Conservation (phyloP, 2,113 vertebrate genomes). For the Gila orcuttii region DNA sequence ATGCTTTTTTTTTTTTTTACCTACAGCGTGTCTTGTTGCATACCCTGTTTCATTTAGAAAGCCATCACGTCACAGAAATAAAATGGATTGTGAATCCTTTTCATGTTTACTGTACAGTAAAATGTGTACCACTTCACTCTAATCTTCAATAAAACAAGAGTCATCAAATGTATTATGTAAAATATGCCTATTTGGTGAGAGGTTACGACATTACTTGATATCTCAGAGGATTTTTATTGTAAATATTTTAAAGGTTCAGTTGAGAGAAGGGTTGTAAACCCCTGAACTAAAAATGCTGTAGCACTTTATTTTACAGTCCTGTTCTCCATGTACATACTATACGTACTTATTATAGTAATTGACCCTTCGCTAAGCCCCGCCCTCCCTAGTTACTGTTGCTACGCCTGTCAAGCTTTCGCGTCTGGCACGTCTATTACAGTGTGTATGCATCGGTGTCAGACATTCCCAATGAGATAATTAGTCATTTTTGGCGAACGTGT, state of each 20-base stretch:
- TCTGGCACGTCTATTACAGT: too few species aligned
- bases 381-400: too few species aligned
- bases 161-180: constrained; percentile 8
- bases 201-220: background rate
- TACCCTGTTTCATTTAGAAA: background rate
- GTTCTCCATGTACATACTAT: too few species aligned
- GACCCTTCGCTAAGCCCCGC: too few species aligned
- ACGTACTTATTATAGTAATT: too few species aligned
- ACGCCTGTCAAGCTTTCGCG: too few species aligned
- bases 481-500: too few species aligned
- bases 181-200: background rate
- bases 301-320: too few species aligned
- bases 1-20: background rate
- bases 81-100: background rate
- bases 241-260: background rate
- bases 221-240: background rate
- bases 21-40: background rate
- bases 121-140: background rate
- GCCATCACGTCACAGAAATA: background rate
- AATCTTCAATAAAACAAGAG: constrained; percentile 8
- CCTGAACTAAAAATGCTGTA: background rate
- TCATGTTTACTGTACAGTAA: background rate
- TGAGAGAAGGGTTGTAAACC: background rate
- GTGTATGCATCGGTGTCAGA: too few species aligned
- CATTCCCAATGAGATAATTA: too few species aligned